A percentile compares a stretch with the other conserved stretches of the same genome.
These are phyloP conservation scores for Sceloporus tristichus DNA, from an alignment of 2,113 vertebrate species.

Conservation along the genomic window DNA sequence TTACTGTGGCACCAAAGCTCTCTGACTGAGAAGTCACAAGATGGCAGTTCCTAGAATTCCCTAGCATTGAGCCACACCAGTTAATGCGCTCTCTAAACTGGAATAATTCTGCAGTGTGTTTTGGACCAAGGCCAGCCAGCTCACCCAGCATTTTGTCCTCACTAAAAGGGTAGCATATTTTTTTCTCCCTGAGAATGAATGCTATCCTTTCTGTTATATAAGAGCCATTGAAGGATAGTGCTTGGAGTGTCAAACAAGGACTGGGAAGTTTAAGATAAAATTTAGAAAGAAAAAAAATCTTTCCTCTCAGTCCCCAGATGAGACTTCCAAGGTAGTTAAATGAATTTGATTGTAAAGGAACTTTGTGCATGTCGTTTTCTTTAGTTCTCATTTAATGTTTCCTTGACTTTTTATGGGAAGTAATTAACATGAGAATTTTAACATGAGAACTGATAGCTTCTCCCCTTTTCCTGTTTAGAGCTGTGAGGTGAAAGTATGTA, in stretches of 20 bases:
- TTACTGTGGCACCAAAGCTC: too few species aligned
- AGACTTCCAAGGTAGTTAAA: neutral
- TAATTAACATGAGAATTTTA: too few species aligned
- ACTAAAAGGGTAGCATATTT: neutral
- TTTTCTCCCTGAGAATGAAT: neutral
- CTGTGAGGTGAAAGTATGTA: neutral
- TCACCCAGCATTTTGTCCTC: neutral
- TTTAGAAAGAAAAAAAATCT: too few species aligned
- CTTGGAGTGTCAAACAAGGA: too few species aligned
- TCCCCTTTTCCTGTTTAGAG: neutral
- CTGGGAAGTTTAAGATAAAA: neutral
- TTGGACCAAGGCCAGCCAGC: too few species aligned
- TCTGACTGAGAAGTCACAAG: too few species aligned
- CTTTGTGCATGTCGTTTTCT: neutral
- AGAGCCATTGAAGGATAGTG: neutral
- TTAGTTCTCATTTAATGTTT: neutral
- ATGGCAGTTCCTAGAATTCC: too few species aligned
- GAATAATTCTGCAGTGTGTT: too few species aligned
- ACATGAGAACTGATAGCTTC: neutral
- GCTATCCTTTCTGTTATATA: neutral
- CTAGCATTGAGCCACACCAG: too few species aligned
- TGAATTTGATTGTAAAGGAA: neutral
- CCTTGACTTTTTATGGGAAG: neutral
- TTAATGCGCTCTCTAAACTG: too few species aligned
- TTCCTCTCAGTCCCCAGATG: too few species aligned